phyloP scores from a whole-genome alignment of 2,888 invertebrate species.

The Pollenia amentaria region DNA sequence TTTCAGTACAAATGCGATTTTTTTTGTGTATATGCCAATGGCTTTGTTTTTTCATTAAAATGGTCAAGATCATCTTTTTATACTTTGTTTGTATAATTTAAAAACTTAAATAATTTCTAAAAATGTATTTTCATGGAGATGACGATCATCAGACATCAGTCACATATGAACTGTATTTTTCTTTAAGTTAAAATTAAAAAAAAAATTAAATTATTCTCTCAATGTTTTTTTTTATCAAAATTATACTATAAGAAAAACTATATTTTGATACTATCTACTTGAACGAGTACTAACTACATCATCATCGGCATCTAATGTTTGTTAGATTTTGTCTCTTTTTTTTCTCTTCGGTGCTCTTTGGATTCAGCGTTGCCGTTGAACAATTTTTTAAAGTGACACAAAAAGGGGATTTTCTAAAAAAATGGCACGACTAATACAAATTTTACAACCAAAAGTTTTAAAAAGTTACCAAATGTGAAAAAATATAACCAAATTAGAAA shows the following conservation, averaged over 20 bases:
- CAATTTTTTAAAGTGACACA: too few relatives aligned
- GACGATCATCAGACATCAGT: constrained; percentile 48
- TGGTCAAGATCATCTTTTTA: constrained; percentile 67
- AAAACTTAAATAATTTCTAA: constrained; percentile 57
- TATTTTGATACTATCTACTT: not conserved
- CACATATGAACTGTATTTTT: constrained; percentile 16
- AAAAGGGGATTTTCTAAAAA: too few relatives aligned
- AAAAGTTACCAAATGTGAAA: too few relatives aligned
- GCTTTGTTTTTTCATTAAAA: constrained; percentile 26
- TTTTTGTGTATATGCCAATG: not conserved
- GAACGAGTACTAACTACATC: not conserved
- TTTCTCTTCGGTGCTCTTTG: constrained; percentile 4
- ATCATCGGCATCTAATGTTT: constrained; percentile 19
- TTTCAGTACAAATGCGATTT: not conserved
- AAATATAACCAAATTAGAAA: too few relatives aligned
- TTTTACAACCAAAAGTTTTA: too few relatives aligned
- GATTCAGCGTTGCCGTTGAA: too few relatives aligned
- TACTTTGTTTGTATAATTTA: constrained; percentile 20
- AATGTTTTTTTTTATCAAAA: too few relatives aligned
- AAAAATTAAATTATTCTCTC: not conserved
- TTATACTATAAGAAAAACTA: not conserved
- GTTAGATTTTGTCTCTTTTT: not conserved
- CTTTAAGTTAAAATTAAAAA: not conserved
- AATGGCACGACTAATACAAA: too few relatives aligned
- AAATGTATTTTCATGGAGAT: constrained; percentile 55